Percentiles rank a stretch among this genome's conserved stretches.
Conservation (phyloP, 2,113 vertebrate genomes). For the Sceloporus undulatus region DNA sequence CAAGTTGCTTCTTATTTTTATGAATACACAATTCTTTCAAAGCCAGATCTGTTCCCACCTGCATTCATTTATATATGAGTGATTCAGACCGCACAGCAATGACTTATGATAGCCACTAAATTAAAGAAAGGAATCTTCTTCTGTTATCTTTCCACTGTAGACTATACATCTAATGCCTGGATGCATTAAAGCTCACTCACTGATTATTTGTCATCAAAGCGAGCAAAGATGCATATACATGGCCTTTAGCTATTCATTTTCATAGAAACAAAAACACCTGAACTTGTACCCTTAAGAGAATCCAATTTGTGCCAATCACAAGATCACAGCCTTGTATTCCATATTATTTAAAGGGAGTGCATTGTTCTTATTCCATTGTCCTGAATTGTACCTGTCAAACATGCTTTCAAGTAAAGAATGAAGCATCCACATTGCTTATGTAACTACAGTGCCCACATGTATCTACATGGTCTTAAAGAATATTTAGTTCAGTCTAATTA, state of each 20-base stretch:
- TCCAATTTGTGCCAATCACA: not conserved
- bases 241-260: not conserved
- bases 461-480: not conserved
- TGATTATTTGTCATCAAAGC: not conserved
- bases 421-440: too few species aligned
- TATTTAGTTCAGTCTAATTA: not conserved
- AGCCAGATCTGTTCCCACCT: not conserved
- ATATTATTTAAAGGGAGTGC: not conserved
- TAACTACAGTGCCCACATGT: not conserved
- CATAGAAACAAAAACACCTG: not conserved
- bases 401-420: not conserved
- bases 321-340: not conserved
- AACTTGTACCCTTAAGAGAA: not conserved
- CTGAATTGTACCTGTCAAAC: not conserved
- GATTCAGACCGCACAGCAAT: constrained; percentile 23
- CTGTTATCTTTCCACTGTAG: not conserved
- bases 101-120: constrained; percentile 26
- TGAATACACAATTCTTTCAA: constrained; percentile 1
- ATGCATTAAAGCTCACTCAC: not conserved
- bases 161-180: not conserved
- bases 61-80: constrained; percentile 16
- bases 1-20: not conserved
- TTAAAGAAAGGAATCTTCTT: not conserved
- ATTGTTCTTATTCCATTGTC: not conserved
- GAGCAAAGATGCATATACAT: not conserved